A percentile compares a stretch with the other conserved stretches of the same genome.
These are phyloP conservation scores for Benitochromis conjunctus DNA, from an alignment of 2,113 vertebrate genomes.

Conservation along the genomic window DNA sequence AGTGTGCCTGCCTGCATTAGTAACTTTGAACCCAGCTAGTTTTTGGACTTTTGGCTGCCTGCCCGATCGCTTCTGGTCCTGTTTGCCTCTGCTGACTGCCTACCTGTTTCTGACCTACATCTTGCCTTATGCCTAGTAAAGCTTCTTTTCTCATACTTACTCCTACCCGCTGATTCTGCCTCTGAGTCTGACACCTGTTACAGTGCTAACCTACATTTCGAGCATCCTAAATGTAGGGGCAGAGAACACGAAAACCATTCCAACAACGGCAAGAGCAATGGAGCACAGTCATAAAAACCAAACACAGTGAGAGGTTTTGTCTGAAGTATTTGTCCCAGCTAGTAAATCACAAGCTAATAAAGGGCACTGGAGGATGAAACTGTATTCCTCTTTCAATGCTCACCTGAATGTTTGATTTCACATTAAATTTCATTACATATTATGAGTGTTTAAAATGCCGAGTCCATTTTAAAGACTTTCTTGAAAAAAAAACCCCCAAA, in stretches of 20 bases:
- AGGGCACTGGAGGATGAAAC: background rate
- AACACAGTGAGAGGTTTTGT: background rate
- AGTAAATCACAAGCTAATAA: background rate
- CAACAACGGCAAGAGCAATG: background rate
- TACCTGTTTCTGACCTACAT: slow-evolving; percentile 26
- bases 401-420: background rate
- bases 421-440: slow-evolving; percentile 5
- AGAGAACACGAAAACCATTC: background rate
- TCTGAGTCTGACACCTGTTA: slow-evolving; percentile 5
- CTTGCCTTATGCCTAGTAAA: slow-evolving; percentile 13
- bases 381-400: background rate
- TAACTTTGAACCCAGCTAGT: slow-evolving; percentile 11
- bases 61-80: slow-evolving; percentile 16
- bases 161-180: slow-evolving; percentile 6
- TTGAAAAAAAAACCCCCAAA: no score
- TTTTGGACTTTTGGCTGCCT: slow-evolving; percentile 34
- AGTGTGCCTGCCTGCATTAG: background rate
- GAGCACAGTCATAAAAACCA: background rate
- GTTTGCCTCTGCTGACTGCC: slow-evolving; percentile 18
- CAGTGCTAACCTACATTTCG: background rate
- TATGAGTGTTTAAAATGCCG: background rate
- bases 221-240: background rate
- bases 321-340: background rate
- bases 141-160: background rate
- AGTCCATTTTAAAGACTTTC: background rate